These are phyloP conservation scores for Rotaria magnacalcarata DNA, from an alignment of 2,888 invertebrate species.

Conservation along the genomic window DNA sequence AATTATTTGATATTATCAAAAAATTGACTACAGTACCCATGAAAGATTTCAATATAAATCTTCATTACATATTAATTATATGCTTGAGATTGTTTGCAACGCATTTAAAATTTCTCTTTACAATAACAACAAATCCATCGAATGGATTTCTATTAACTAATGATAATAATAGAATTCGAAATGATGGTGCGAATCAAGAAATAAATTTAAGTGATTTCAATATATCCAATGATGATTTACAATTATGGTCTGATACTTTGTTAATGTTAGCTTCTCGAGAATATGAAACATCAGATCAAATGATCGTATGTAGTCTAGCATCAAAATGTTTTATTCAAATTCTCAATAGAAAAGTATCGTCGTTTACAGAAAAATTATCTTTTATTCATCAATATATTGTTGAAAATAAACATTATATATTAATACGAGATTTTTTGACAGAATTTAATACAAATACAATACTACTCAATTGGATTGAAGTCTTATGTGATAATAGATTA, in stretches of 20 bases:
- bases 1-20: neutral
- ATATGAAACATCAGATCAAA: neutral
- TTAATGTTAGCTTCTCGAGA: neutral
- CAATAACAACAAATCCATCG: neutral
- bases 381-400: neutral
- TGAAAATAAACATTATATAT: neutral
- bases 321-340: neutral
- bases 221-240: neutral
- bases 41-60: neutral
- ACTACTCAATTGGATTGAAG: neutral
- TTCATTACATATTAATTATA: neutral
- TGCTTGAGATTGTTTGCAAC: neutral
- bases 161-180: no score
- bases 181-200: no score
- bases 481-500: neutral
- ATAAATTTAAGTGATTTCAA: no score
- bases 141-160: no score
- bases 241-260: neutral
- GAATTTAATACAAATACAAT: neutral
- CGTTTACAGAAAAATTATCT: slow-evolving; percentile 2
- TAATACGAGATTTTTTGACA: neutral
- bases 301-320: neutral
- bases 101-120: neutral
- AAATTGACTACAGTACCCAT: neutral
- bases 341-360: neutral